Conservation (phyloP, 2,888 invertebrate genomes). For the Pollenia labialis region DNA sequence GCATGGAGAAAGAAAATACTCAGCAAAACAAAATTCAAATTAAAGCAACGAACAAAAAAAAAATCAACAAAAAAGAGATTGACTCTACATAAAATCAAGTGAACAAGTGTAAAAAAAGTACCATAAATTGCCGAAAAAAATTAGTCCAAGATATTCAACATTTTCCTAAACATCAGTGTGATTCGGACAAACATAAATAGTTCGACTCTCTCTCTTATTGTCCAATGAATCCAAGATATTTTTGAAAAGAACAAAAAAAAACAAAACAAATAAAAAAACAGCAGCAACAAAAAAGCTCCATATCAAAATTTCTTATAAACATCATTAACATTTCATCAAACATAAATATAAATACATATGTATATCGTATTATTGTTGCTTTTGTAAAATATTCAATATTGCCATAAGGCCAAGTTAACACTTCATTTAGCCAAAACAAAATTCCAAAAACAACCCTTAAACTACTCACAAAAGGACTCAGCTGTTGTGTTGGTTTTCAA, state of each 20-base stretch:
- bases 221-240: not conserved
- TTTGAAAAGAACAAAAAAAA: not conserved
- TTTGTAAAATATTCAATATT: not conserved
- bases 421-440: not conserved
- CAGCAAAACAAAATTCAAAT: conserved; percentile 29
- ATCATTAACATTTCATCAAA: conserved; percentile 30
- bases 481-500: conserved; percentile 46
- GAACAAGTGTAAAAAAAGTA: not conserved
- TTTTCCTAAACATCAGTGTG: not conserved
- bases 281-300: not conserved
- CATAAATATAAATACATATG: not conserved
- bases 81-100: conserved; percentile 40
- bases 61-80: conserved; percentile 13
- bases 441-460: conserved; percentile 50
- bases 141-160: too few relatives aligned
- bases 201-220: too few relatives aligned
- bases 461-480: conserved; percentile 43
- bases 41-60: conserved; percentile 4
- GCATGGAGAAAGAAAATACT: not conserved
- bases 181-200: not conserved
- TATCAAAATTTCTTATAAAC: conserved; percentile 12
- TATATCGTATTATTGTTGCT: not conserved
- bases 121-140: too few relatives aligned
- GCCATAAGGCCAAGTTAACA: conserved; percentile 54
- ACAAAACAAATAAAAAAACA: not conserved